Conservation (phyloP, 2,797 vertebrate genomes). For the Apodemus agrarius region DNA sequence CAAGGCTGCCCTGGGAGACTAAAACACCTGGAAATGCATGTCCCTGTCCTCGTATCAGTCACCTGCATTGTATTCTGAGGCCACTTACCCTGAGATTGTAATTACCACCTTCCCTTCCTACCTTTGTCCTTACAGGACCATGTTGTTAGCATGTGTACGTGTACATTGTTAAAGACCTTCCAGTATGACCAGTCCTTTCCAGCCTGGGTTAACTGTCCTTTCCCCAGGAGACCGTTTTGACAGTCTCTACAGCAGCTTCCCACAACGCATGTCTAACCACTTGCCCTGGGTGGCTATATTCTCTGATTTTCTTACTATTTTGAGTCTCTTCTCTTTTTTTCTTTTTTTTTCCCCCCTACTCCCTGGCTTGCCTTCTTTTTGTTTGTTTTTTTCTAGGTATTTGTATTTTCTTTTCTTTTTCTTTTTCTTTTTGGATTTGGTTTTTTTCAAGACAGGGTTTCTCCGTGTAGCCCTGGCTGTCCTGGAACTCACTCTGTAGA, state of each 20-base stretch:
- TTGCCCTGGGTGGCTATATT: background rate
- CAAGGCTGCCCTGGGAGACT: background rate
- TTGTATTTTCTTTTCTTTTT: background rate
- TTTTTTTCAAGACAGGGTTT: too few relatives aligned
- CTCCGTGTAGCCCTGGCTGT: too few relatives aligned
- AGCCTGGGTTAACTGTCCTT: background rate
- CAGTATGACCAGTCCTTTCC: background rate
- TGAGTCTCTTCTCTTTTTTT: background rate
- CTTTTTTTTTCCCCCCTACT: background rate
- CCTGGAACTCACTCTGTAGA: too few relatives aligned
- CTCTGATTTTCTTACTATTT: background rate
- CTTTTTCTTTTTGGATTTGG: too few relatives aligned
- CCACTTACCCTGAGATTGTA: background rate
- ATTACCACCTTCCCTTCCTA: background rate
- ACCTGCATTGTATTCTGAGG: background rate
- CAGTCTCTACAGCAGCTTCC: background rate
- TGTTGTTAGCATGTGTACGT: background rate
- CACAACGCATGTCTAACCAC: background rate
- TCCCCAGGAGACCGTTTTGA: background rate
- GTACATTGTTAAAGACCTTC: background rate
- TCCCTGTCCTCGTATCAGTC: background rate
- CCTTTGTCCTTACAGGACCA: background rate
- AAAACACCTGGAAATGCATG: background rate
- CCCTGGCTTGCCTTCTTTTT: background rate
- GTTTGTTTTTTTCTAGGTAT: background rate